Evolutionary conservation across 1,140 invertebrate species (phyloP), one percentile per base, ranked within the genome.

Genomic region (Cardiocondyla obscurior): DNA sequence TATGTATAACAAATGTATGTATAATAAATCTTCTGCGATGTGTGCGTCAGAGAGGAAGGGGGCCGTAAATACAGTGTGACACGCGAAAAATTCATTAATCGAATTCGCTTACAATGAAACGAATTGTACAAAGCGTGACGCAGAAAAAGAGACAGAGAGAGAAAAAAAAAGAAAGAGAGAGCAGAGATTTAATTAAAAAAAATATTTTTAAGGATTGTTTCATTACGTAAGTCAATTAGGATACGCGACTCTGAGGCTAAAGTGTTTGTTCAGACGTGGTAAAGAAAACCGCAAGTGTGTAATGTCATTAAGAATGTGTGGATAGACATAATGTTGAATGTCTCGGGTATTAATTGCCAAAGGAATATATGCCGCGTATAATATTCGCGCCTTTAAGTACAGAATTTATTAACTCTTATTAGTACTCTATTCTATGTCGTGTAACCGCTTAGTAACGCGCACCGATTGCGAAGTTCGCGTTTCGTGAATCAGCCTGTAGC

Each of bases 401-500:
- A 73, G 22, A 73, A 33, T 58, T 73, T 28, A 36, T 22, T 62
- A 62, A 2, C 22, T 39, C 22, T 58, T 73, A 42, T 58, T 57
- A 73, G 28, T 22, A 58, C 25, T 33, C 12, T 3, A 28, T 73
- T 39, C n/a, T 39, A 25, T 16, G 33, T 4, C 58, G 10, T 1
- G n/a, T 22, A 22, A 62, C 10, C 58, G 10, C 1, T 8, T 22
- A 22, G 39, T 39, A 7, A 22, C 28, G 6, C 8, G 30, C 57
- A 22, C 36, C 57, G 8, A 39, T 12, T n/a, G n/a, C n/a, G n/a
- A n/a, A n/a, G 44, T 1, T 53, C 81, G 25, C 49, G 65, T 14
- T 70, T 70, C 64, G 36, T 87, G 85, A 86, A 83, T 79, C 79
- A 60, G 51, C 81, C 81, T 73, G 70, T 86, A 86, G 73, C 73